Evolutionary conservation across 2,113 vertebrate genomes (phyloP).

Genomic region (human): DNA sequence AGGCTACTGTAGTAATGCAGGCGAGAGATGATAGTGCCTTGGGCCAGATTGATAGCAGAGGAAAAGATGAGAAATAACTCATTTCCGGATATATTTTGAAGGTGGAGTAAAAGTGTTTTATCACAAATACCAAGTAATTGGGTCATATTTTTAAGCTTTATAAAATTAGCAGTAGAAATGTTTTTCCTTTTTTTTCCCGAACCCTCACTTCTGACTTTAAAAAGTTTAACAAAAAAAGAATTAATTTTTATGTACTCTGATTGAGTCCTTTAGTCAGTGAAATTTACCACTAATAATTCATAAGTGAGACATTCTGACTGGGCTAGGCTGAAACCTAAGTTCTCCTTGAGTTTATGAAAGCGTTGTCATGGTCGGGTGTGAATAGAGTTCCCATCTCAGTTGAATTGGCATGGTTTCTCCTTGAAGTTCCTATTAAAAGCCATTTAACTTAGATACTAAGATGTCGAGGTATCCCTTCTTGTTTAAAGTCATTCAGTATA

Average conservation of each 20-base stretch:
- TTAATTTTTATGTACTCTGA: not conserved
- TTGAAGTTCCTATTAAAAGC: conserved; percentile 10
- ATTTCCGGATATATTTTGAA: conserved; percentile 23
- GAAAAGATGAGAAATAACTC: not conserved
- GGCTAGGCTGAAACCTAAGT: not conserved
- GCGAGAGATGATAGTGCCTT: not conserved
- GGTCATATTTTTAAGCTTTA: not conserved
- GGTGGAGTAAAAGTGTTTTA: not conserved
- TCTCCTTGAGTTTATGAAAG: not conserved
- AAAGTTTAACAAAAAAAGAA: not conserved
- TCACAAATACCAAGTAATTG: conserved; percentile 4
- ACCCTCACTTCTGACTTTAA: conserved; percentile 30
- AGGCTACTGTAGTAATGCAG: not conserved
- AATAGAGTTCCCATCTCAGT: not conserved
- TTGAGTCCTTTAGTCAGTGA: conserved; percentile 25
- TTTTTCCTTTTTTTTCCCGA: not conserved
- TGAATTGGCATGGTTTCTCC: conserved; percentile 30
- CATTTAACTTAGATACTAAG: not conserved
- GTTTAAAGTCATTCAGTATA: not conserved
- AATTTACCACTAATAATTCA: not conserved
- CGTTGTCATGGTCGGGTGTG: not conserved
- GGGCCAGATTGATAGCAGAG: not conserved
- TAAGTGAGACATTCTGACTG: not conserved
- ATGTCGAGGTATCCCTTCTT: not conserved
- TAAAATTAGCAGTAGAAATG: not conserved